Base-by-base conservation (phyloP, 2,888 invertebrate species). In the Acrobeloides nanus region DNA sequence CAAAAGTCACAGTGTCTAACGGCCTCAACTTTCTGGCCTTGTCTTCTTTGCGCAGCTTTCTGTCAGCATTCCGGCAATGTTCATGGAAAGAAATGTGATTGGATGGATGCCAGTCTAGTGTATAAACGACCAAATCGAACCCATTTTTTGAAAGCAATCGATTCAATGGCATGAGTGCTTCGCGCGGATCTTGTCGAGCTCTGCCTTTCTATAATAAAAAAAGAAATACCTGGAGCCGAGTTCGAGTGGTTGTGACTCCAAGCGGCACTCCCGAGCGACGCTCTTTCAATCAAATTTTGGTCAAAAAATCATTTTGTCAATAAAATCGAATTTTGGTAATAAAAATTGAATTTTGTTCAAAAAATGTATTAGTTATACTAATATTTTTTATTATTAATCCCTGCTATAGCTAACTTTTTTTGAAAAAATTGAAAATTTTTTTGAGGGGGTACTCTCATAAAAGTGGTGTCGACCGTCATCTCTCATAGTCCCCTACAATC, bases 31-130 rank as follows among this genome's bases (percentile, higher is more conserved):
- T 65, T 12, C 66, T 54, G 12, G 45, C 49, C 24, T 56, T 53
- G 39, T 69, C 68, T 38, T 58, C 57, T 8, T 57, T 54, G 17
- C 53, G 49, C 43, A 69, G 43, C 26, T 51, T 49, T 24, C 69
- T 53, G 32, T 69, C 69, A 4, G 50, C 41, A 41, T 69, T 63
- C 8, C 66, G 50, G 38, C 55, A 72, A 76, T 93, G 93, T 75
- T 93, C 92, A 61, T 89, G 84, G 77, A 95, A 95, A 6, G 92
- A 92, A 29, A 93, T 87, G 77, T 90, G 90, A 78, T 90, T 85
- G 32, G 84, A 83, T 0, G 93, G 93, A 79, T 95, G 95, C 92
- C 93, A 95, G 79, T 95, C 95, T 65, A 87, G 80, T 0, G 92
- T 88, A 78, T 92, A 95, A 12, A 68, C 59, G 12, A 67, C 53